phyloP scores from a whole-genome alignment of 2,888 invertebrate genomes.

The Monoplex corrugatus region DNA sequence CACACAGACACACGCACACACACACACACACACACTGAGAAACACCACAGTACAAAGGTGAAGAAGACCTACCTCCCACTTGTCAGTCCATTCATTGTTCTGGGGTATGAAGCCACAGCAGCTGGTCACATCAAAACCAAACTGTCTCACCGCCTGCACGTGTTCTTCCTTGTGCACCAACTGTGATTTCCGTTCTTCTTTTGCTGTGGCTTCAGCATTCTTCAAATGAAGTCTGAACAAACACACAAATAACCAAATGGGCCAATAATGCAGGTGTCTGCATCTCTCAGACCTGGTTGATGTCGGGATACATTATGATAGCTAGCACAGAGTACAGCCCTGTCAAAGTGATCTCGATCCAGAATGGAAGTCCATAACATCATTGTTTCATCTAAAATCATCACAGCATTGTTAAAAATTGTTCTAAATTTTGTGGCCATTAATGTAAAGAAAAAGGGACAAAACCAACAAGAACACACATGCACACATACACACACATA shows the following conservation, averaged over 20 bases:
- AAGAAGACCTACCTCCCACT: conserved; percentile 83
- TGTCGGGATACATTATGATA: too few relatives aligned
- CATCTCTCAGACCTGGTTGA: too few relatives aligned
- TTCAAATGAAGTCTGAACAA: conserved; percentile 83
- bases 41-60: background rate
- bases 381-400: background rate
- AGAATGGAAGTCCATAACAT: too few relatives aligned
- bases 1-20: background rate
- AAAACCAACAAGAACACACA: conserved; percentile 3
- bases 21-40: background rate
- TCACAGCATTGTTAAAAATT: background rate
- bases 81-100: conserved; percentile 84
- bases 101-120: conserved; percentile 85
- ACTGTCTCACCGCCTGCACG: conserved; percentile 78
- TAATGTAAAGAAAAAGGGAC: background rate
- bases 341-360: too few relatives aligned
- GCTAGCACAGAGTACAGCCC: too few relatives aligned
- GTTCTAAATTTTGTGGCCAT: background rate
- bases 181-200: conserved; percentile 64
- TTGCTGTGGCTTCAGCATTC: conserved; percentile 80
- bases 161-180: conserved; percentile 64
- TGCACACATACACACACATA: background rate
- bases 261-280: too few relatives aligned
- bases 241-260: background rate
- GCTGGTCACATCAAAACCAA: conserved; percentile 84